Evolutionary conservation across 2,113 vertebrate genomes (phyloP), one percentile per base, ranked within the genome.

Genomic region (Gobio gobio): DNA sequence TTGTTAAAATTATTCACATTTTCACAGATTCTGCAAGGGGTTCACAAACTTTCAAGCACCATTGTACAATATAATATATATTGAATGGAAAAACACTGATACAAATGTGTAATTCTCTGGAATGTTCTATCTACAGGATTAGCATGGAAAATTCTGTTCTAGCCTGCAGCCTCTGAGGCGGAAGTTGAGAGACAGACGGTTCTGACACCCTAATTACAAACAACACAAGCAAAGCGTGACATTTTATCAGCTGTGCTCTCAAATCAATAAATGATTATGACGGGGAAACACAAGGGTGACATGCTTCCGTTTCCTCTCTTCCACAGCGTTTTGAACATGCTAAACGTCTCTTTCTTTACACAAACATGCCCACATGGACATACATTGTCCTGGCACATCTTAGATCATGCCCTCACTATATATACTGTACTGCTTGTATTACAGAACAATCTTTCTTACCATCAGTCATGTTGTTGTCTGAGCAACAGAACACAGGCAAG

Each of bases 221-320:
- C 79, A 82, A 68, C 26, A 59, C 61, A 66, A 68, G n/a, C 14
- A 40, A 68, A 82, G 43, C 24, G 3, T 82, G 61, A 82, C 40
- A 82, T 82, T 64, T 82, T 51, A 68, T 82, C 79, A 51, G 4
- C 61, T 49, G 45, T 79, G 77, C 59, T 82, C 61, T 51, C 2
- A 10, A 82, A 82, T 82, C 78, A 81, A 66, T 81, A 81, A 66
- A 66, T 51, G 43, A 66, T 81, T 66, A 66, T 51, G 61, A 51
- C 22, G 61, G 12, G 24, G 63, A 51, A 82, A 81, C 61, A 45
- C 58, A 63, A 63, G 22, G 12, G 12, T 63, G 58, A 79, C 58
- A 18, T 63, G n/a, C 33, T 63, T 79, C 58, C 22, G 47, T 40
- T 79, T 79, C 40, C 58, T 63, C 40, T 26, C 56, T 58, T 33